Evolutionary conservation across 2,797 vertebrate genomes (phyloP), one percentile per base, ranked within the genome.

Genomic region (Rhinoraja longicauda): DNA sequence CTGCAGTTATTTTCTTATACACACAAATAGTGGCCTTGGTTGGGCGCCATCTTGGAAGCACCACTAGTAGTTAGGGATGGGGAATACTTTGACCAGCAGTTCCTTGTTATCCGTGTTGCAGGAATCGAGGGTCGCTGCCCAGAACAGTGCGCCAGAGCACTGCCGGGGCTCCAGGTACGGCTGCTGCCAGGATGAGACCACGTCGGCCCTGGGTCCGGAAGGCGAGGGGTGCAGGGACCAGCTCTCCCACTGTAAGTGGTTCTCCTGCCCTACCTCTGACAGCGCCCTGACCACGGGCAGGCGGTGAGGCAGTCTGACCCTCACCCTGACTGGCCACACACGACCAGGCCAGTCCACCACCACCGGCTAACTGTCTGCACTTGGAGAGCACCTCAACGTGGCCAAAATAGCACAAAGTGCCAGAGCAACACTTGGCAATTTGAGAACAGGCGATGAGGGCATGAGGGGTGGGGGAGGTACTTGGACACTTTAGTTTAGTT

Each of bases 171-270:
- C 98, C 90, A 29, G 93, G 72, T 99, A 97, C 0, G 99, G 98
- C 81, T 99, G 99, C 95, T 99, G 99, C 93, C 98, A 96, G 93
- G 98, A 99, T 95, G 96, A 97, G 0, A 59, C 96, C 8, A 96
- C 96, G 29, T 95, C 96, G 1, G 98, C 98, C 15, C 94, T 91
- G 0, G 98, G 99, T 3, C 97, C 97, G 93, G 95, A 93, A 29
- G 98, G 98, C 57, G 98, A 99, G 94, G 97, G 97, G 94, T 99
- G 99, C 94, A 95, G 94, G 77, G 94, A 95, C 77, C 96, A 95
- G 84, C 97, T 98, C 91, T 94, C 93, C 94, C 95, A 97, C 39
- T 94, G 99, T 99, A 95, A 97, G 97, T 95, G 93, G 15, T 0
- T 73, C 70, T 73, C 19, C 53, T 53, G 45, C 45, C 45, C 45